Conservation (phyloP, 2,888 invertebrate genomes). For the Eumerus sabulonum region DNA sequence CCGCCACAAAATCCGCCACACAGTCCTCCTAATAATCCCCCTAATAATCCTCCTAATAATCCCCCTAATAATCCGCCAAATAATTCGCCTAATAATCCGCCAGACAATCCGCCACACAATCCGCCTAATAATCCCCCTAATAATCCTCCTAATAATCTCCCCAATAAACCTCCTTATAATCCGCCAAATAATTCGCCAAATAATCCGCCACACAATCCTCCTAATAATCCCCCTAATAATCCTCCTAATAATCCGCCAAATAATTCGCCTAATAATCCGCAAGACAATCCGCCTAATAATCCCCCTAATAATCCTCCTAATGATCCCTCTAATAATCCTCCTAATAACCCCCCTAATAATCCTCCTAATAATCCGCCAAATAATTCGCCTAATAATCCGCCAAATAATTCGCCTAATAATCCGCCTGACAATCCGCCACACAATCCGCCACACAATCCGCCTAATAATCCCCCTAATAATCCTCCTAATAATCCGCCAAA, state of each 20-base stretch:
- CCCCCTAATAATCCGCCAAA: neutral
- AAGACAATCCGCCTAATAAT: neutral
- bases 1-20: neutral
- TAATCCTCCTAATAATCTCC: neutral
- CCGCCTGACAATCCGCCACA: constrained; percentile 1
- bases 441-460: neutral
- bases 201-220: neutral
- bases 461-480: too few species aligned
- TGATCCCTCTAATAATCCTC: neutral
- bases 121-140: neutral
- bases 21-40: too few species aligned
- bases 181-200: neutral
- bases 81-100: neutral
- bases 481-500: neutral
- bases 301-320: constrained; percentile 10
- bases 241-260: neutral
- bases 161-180: neutral
- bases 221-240: neutral
- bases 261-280: neutral
- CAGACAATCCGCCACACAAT: neutral
- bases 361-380: neutral
- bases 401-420: too few species aligned
- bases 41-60: neutral
- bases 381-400: neutral
- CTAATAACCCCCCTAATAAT: neutral